Conservation (phyloP, 2,888 invertebrate genomes). For the Sussaba pulchella region DNA sequence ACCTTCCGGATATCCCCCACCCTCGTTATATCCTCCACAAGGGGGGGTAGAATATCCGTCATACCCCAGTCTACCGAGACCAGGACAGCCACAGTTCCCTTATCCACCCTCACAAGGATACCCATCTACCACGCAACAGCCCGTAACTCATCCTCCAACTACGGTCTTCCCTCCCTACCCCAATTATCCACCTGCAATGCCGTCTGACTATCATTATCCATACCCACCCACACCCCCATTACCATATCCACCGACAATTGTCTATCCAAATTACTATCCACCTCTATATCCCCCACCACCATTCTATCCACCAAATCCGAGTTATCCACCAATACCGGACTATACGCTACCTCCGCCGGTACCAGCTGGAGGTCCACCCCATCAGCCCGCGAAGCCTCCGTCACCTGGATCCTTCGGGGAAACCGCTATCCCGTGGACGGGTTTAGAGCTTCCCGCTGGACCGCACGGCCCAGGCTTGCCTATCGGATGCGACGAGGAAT, state of each 20-base stretch:
- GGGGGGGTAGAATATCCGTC: background rate
- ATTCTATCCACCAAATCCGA: background rate
- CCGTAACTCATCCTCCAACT: too few species aligned
- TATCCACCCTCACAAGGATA: background rate
- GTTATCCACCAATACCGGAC: background rate
- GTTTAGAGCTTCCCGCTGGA: slow-evolving; percentile 28
- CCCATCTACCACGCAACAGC: background rate
- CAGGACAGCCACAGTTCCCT: background rate
- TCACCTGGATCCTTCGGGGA: too few species aligned
- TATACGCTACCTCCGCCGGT: slow-evolving; percentile 18
- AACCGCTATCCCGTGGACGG: background rate
- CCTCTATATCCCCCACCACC: background rate
- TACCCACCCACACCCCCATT: background rate
- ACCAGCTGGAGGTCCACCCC: background rate
- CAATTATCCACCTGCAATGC: background rate
- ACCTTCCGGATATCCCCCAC: background rate
- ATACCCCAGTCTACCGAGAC: background rate
- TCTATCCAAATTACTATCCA: background rate
- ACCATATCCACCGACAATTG: background rate
- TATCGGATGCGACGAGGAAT: slow-evolving; percentile 38
- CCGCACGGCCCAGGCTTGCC: slow-evolving; percentile 36
- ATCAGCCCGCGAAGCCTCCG: background rate
- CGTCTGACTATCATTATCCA: background rate
- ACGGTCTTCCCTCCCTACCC: background rate
- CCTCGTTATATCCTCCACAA: background rate